Evolutionary conservation across 1,140 invertebrate genomes (phyloP), one percentile per base, ranked within the genome.

Genomic region (Drosophila setifemur): DNA sequence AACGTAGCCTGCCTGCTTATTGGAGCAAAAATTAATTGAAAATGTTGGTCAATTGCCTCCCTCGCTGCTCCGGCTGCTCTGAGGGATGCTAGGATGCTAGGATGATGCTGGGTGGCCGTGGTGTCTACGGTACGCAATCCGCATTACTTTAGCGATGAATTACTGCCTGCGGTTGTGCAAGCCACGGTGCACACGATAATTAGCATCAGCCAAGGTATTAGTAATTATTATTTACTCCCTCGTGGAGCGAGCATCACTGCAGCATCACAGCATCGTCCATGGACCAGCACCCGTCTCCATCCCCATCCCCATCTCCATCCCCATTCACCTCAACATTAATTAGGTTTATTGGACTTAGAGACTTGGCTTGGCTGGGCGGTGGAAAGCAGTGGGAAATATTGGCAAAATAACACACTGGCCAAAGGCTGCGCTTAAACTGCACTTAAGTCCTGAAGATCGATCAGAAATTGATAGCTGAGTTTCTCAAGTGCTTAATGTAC

Each of bases 21-120:
- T 88, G 83, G 85, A 83, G 83, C 83, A 88, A 88, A 73, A 85
- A 88, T 88, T 88, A 89, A 88, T 88, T 88, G 83, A 88, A 88
- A 88, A 88, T 88, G 83, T 88, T 88, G 83, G 83, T 88, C 83
- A 88, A 88, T 88, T 88, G 75, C 78, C 85, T 71, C 50, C 54
- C 73, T 55, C 58, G 43, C 58, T 68, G 50, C 52, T 19, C 19
- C n/a, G 14, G 12, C 9, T 4, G n/a, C 11, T 33, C 7, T 12
- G 14, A 14, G 14, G 12, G 7, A 5, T 3, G 26, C 16, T 12
- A 14, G 1, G 11, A 8, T 40, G 28, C 9, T 14, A 2, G 6
- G 39, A 2, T 18, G 12, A 4, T 2, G 23, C 4, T n/a, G 28
- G 4, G 12, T 8, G 14, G 39, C 12, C 8, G 29, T 21, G 14